Evolutionary conservation across 1,140 invertebrate genomes (phyloP).

Genomic region (Steinernema khuongi): DNA sequence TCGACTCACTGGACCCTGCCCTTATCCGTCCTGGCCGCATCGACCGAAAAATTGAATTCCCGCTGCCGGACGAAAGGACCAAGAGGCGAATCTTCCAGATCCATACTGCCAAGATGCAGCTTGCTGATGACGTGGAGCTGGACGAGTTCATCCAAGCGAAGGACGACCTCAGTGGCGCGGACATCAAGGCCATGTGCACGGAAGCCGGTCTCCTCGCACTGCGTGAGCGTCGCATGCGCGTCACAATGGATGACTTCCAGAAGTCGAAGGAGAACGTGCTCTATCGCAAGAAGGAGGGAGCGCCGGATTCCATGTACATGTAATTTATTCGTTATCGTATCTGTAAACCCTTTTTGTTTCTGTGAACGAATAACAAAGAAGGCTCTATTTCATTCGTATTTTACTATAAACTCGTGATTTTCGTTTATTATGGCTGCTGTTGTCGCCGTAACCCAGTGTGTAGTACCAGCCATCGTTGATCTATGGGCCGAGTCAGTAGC

Average conservation of each 20-base stretch:
- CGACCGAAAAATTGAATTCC: conserved; percentile 98
- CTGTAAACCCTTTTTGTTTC: not conserved
- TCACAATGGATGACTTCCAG: conserved; percentile 97
- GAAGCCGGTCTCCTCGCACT: conserved; percentile 96
- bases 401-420: too few species aligned
- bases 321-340: conserved; percentile 62
- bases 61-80: conserved; percentile 97
- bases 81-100: conserved; percentile 96
- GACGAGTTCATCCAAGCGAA: conserved; percentile 98
- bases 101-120: conserved; percentile 94
- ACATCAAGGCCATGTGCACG: conserved; percentile 94
- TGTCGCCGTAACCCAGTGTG: too few species aligned
- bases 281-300: conserved; percentile 97
- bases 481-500: too few species aligned
- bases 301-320: conserved; percentile 95
- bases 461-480: too few species aligned
- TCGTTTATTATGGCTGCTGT: too few species aligned
- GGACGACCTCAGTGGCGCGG: conserved; percentile 95
- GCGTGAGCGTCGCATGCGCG: conserved; percentile 95
- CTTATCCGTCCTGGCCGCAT: conserved; percentile 96
- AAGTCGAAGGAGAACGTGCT: conserved; percentile 99
- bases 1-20: conserved; percentile 97
- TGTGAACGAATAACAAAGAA: too few species aligned
- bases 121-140: conserved; percentile 92
- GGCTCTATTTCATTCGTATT: too few species aligned